phyloP scores from a whole-genome alignment of 2,888 invertebrate species.

The Drosophila mimica region DNA sequence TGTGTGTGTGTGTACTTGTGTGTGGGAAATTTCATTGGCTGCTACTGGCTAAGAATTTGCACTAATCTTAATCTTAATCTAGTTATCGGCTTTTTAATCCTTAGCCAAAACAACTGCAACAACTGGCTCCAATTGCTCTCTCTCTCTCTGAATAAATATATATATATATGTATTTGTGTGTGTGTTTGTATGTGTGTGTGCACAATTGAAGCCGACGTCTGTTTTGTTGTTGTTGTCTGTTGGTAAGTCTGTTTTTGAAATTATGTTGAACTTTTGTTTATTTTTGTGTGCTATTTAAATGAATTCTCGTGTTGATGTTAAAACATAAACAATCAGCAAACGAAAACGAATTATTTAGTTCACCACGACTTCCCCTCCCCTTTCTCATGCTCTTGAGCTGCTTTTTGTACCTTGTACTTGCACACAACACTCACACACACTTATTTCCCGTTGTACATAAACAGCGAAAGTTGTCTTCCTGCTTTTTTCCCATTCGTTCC shows the following conservation, averaged over 20 bases:
- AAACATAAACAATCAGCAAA: conserved; percentile 50
- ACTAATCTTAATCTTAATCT: conserved; percentile 43
- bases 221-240: conserved; percentile 18
- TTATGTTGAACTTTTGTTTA: conserved; percentile 48
- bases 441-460: conserved; percentile 60
- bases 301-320: conserved; percentile 48
- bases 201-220: conserved; percentile 31
- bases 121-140: conserved; percentile 19
- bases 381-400: conserved; percentile 29
- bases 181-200: conserved; percentile 1
- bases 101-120: conserved; percentile 7
- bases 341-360: conserved; percentile 25
- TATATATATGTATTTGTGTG: not conserved
- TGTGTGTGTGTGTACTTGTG: conserved; percentile 11
- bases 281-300: conserved; percentile 50
- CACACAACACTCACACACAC: conserved; percentile 12
- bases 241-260: conserved; percentile 39
- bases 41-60: conserved; percentile 24
- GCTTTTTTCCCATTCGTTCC: conserved; percentile 58
- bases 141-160: not conserved
- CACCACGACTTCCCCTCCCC: conserved; percentile 1
- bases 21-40: conserved; percentile 27
- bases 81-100: conserved; percentile 39
- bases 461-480: conserved; percentile 82
- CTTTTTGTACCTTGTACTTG: conserved; percentile 28